phyloP scores from a whole-genome alignment of 2,888 invertebrate genomes.

The Calliscelio sp. region DNA sequence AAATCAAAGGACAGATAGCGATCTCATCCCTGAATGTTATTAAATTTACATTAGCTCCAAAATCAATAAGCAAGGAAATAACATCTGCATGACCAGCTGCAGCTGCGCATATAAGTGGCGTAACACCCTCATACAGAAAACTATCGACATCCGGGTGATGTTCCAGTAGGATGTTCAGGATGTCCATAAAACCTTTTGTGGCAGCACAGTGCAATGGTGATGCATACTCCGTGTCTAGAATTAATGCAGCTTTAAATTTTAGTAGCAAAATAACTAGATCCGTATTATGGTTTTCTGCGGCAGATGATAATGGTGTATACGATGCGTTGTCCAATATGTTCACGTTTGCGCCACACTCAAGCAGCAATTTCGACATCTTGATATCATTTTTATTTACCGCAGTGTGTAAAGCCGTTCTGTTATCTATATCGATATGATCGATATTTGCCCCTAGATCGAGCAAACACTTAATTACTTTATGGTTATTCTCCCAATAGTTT shows the following conservation, averaged over 20 bases:
- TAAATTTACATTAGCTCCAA: neutral
- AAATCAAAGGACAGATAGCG: neutral
- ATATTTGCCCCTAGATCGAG: neutral
- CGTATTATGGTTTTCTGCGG: neutral
- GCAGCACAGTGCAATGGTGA: neutral
- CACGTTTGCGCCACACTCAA: neutral
- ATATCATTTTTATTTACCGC: neutral
- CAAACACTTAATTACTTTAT: too few relatives aligned
- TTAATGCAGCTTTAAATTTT: neutral
- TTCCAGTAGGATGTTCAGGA: neutral
- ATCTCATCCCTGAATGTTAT: neutral
- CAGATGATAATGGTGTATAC: neutral
- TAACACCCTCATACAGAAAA: neutral
- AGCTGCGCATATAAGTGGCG: neutral
- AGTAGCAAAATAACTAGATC: neutral
- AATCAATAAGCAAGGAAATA: neutral
- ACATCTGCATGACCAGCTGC: neutral
- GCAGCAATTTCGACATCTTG: neutral
- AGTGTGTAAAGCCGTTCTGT: neutral
- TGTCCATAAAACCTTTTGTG: neutral
- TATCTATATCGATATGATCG: neutral
- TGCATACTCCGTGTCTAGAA: neutral
- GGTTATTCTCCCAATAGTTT: neutral
- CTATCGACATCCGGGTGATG: neutral
- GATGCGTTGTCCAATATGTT: neutral